A percentile compares a stretch with the other conserved stretches of the same genome.
Evolutionary conservation across 2,113 vertebrate species (phyloP).

Genomic region (rabbit (Oryctolagus cuniculus)): DNA sequence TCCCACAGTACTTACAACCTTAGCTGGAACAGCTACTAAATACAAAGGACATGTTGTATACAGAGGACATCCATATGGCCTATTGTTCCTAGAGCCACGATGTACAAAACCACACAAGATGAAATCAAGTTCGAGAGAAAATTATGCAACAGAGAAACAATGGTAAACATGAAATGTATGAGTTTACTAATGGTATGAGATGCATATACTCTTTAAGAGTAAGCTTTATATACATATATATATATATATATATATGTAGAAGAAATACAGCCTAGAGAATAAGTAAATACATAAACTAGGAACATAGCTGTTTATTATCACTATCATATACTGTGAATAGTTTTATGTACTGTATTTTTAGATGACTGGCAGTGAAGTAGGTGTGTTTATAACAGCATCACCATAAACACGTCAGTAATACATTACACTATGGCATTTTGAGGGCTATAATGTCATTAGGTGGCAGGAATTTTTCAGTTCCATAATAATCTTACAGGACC

Average conservation of each 20-base stretch:
- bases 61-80: background rate
- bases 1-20: background rate
- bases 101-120: background rate
- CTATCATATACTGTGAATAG: background rate
- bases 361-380: background rate
- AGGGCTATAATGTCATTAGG: background rate
- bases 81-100: background rate
- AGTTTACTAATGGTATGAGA: background rate
- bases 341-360: background rate
- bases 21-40: background rate
- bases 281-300: constrained; percentile 26
- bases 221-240: background rate
- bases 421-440: no score
- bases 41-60: background rate
- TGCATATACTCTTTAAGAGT: background rate
- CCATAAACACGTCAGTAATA: background rate
- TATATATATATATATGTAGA: background rate
- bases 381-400: background rate
- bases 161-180: constrained; percentile 21
- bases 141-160: background rate
- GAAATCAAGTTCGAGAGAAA: background rate
- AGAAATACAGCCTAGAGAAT: constrained; percentile 24
- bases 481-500: background rate
- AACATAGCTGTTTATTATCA: background rate
- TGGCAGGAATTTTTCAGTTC: background rate